phyloP scores from a whole-genome alignment of 2,797 vertebrate species.

The Staurois parvus region DNA sequence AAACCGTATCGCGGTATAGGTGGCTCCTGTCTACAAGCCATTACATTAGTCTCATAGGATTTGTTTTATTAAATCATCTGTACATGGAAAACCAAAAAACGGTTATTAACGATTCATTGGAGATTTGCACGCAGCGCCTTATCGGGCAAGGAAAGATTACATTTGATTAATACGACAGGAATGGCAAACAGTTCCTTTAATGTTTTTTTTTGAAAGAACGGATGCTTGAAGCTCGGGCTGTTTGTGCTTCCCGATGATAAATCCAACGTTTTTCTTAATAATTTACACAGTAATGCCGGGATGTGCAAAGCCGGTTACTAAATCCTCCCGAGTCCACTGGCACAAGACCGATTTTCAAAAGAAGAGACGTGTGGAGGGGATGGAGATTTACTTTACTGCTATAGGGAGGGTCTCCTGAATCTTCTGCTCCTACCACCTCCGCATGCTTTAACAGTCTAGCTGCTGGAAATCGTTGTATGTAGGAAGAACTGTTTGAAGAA shows the following conservation, averaged over 20 bases:
- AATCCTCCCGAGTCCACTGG: conserved; percentile 15
- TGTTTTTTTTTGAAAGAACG: conserved; percentile 26
- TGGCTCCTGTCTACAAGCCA: no score
- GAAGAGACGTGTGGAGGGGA: no score
- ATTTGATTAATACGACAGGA: conserved; percentile 8
- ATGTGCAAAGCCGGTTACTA: conserved; percentile 19
- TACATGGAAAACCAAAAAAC: not conserved
- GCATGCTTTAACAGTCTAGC: no score
- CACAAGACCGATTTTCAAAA: not conserved
- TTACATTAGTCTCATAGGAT: not conserved
- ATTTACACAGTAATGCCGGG: conserved; percentile 21
- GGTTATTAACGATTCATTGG: not conserved
- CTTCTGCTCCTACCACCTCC: no score
- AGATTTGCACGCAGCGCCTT: not conserved
- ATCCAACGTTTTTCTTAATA: conserved; percentile 18
- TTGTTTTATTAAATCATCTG: not conserved
- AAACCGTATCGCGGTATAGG: no score
- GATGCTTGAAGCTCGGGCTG: not conserved
- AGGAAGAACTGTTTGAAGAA: no score
- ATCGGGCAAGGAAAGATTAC: not conserved
- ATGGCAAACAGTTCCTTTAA: conserved; percentile 14
- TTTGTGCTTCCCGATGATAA: conserved; percentile 46
- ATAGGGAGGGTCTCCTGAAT: no score
- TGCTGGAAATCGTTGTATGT: no score
- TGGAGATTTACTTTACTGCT: no score